These are phyloP conservation scores for Acleris sparsana DNA, from an alignment of 2,888 invertebrate species.

Conservation along the genomic window DNA sequence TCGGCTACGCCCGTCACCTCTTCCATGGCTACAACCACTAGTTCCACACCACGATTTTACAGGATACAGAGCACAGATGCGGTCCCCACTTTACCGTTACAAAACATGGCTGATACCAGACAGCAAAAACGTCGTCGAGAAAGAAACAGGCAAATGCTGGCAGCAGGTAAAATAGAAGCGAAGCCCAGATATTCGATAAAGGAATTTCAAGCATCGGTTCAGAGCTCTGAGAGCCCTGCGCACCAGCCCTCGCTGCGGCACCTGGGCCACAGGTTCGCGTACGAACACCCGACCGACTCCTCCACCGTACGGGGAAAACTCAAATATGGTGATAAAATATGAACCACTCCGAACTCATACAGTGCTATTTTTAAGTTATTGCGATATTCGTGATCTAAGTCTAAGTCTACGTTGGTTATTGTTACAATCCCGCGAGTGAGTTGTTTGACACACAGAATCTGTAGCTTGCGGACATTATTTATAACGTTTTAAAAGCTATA, in stretches of 20 bases:
- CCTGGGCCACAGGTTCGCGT: constrained; percentile 39
- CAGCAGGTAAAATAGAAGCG: constrained; percentile 43
- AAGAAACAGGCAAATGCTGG: constrained; percentile 38
- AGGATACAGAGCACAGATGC: constrained; percentile 46
- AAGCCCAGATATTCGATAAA: constrained; percentile 49
- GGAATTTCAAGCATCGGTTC: constrained; percentile 42
- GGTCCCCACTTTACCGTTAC: constrained; percentile 43
- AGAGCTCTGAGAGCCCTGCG: constrained; percentile 43
- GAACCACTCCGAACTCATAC: constrained; percentile 52
- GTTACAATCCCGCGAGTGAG: constrained; percentile 48
- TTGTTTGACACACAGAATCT: constrained; percentile 46
- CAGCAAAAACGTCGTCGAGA: constrained; percentile 39
- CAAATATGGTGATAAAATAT: constrained; percentile 78
- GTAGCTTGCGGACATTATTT: constrained; percentile 49
- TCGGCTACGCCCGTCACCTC: constrained; percentile 50
- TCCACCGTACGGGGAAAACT: constrained; percentile 54
- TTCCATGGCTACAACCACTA: constrained; percentile 52
- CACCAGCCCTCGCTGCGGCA: constrained; percentile 40
- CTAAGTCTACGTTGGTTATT: constrained; percentile 51
- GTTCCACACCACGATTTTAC: constrained; percentile 45
- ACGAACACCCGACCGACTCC: constrained; percentile 46
- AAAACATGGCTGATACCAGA: constrained; percentile 43
- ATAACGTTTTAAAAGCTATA: constrained; percentile 54
- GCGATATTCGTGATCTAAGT: constrained; percentile 57
- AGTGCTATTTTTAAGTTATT: constrained; percentile 46